Base-by-base conservation (phyloP, 30 jellyfish, hydroid and myxozoan species). In the Catostylus mosaicus region DNA sequence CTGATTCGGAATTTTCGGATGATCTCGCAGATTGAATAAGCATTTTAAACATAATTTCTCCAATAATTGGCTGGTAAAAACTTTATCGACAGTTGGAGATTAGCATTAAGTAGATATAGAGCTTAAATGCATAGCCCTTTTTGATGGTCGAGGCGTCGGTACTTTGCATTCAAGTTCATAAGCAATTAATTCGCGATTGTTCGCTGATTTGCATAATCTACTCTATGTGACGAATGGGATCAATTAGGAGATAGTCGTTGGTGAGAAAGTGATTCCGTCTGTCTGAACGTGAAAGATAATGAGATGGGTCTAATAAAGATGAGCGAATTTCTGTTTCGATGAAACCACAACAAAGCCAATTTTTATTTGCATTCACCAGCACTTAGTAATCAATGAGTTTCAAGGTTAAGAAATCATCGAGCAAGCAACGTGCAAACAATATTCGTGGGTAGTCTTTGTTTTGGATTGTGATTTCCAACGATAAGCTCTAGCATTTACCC, bases 31-130 rank as follows among this genome's bases (percentile, higher is more conserved):
- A 50, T 27, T 50, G 63, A 50, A 8, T 18, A n/a, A n/a, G 24
- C 24, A 8, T 27, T 50, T 23, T 16, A 9, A 50, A 43, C 14
- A 6, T 10, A 16, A 50, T 18, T 50, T 16, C 4, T 30, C 46
- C 46, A 26, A 40, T 72, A 52, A 72, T 37, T 32, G 34, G 54
- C 27, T 72, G 83, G 46, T 2, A 24, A 35, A 61, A 72, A 26
- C 11, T 27, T n/a, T 35, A 38, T 72, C 46, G 22, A 31, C 32
- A 29, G 23, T 5, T 34, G 76, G 30, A 56, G 86, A 50, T 75
- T 75, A 75, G 30, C 74, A 57, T 19, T 75, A 52, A 75, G 64
- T 35, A 75, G 86, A 75, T 75, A 50, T 51, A 22, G 30, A 3
- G 86, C 74, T 75, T 75, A 54, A 47, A 30, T 38, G 22, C 7